Evolutionary conservation across 2,113 vertebrate species (phyloP), one percentile per base, ranked within the genome.

Genomic region (Apodemus speciosus): DNA sequence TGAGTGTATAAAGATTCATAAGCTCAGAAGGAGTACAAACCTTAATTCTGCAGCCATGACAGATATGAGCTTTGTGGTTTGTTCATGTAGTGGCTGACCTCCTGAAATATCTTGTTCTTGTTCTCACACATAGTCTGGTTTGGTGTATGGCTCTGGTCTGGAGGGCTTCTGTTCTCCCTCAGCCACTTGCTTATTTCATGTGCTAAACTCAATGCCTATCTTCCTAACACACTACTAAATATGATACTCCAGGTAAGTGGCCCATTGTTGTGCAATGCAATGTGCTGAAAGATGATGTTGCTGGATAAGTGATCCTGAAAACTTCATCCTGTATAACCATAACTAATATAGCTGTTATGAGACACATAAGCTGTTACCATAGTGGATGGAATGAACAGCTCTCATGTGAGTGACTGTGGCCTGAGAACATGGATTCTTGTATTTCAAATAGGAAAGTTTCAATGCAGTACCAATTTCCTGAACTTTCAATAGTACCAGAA

Each of bases 351-450:
- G 21, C 21, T 58, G 21, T 51, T 56, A 7, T 58, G n/a, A 60
- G 21, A 11, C 3, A 38, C 6, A 0, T 14, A 81, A 60, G 23
- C 23, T 60, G 0, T 40, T 58, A 71, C 7, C 20, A 40, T 60
- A 2, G n/a, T 60, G 18, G 3, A 60, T 60, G n/a, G n/a, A 38
- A 2, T 3, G 9, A 60, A 9, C 0, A 16, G 6, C n/a, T 40
- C 23, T 30, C 6, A 8, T 16, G 14, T 30, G 23, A 30, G 14
- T 1, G 3, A 81, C 14, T 40, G 56, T 30, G 79, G 7, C 14
- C 79, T 40, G 21, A 25, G 14, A 81, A 40, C 23, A 30, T 9
- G 14, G 56, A 30, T 60, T 60, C 16, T 53, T 60, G 1, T 40
- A 27, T 40, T 40, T 15, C 35, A 40, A 58, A 81, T 60, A 60